Percentiles rank a stretch among this genome's conserved stretches.
Evolutionary conservation across 2,113 vertebrate genomes (phyloP).

Genomic region (Promerops cafer): DNA sequence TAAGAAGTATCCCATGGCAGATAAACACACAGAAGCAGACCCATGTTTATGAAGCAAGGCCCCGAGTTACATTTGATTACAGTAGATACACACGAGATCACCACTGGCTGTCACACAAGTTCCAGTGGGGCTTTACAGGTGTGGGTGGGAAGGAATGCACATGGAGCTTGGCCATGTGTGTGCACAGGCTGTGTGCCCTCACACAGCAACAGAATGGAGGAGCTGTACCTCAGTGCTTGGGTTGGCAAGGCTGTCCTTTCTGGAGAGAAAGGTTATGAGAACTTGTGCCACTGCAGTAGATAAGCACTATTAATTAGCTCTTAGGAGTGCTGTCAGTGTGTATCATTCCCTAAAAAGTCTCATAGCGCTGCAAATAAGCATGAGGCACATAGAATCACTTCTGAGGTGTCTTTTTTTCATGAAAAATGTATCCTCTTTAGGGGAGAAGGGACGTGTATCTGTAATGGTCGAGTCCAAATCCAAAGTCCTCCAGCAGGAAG

Average conservation of each 20-base stretch:
- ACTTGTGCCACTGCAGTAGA: background rate
- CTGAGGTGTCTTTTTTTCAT: background rate
- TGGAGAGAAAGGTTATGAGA: background rate
- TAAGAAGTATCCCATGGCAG: background rate
- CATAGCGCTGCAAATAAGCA: background rate
- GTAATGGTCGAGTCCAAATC: background rate
- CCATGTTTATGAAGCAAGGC: background rate
- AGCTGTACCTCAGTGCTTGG: background rate
- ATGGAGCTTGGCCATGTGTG: fast-evolving
- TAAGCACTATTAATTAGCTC: background rate
- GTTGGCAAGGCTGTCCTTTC: background rate
- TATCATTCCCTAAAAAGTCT: background rate
- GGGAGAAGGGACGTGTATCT: background rate
- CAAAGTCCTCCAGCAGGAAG: background rate
- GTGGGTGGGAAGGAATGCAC: background rate
- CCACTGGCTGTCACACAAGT: background rate
- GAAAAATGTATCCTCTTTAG: background rate
- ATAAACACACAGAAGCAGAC: background rate
- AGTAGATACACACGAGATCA: background rate
- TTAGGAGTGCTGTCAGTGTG: background rate
- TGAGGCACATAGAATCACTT: background rate
- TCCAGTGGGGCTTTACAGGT: background rate
- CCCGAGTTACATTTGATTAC: background rate
- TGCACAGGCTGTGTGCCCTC: background rate
- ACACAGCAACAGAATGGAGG: background rate